Conservation (phyloP, 2,797 vertebrate species). For the Catostomus latipinnis region DNA sequence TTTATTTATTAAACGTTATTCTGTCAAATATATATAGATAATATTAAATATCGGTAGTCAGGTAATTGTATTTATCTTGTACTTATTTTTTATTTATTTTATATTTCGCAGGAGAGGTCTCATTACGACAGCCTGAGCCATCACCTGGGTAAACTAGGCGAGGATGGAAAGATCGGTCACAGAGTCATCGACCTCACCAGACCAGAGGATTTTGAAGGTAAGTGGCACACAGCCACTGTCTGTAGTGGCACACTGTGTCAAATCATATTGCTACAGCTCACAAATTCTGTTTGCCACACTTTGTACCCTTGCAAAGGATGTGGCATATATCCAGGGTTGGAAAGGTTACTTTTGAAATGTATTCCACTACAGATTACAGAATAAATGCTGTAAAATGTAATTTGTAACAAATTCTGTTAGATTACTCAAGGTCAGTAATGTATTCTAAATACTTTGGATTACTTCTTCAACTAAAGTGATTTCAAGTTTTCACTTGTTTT, state of each 20-base stretch:
- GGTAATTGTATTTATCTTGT: background rate
- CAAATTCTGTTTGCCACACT: background rate
- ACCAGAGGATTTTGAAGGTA: slow-evolving; percentile 98
- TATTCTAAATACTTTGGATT: no score
- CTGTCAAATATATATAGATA: no score
- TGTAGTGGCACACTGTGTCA: no score
- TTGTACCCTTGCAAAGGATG: slow-evolving; percentile 20
- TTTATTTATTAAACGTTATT: background rate
- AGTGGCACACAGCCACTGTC: slow-evolving; percentile 60
- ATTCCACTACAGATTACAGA: no score
- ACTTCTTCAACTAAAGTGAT: no score
- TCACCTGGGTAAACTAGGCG: slow-evolving; percentile 90
- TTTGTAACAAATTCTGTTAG: no score
- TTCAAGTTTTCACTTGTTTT: no score
- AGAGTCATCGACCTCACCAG: slow-evolving; percentile 97
- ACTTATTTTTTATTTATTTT: slow-evolving; percentile 39
- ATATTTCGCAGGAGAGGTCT: slow-evolving; percentile 85
- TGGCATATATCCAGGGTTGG: background rate
- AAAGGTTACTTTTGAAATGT: no score
- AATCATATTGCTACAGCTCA: no score
- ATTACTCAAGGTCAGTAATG: no score
- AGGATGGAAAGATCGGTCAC: slow-evolving; percentile 94
- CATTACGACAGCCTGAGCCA: slow-evolving; percentile 93
- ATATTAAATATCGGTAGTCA: background rate
- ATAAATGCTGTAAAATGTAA: no score